These are phyloP conservation scores for Ceyx melanurus DNA, from an alignment of 2,113 vertebrate genomes.

Conservation along the genomic window DNA sequence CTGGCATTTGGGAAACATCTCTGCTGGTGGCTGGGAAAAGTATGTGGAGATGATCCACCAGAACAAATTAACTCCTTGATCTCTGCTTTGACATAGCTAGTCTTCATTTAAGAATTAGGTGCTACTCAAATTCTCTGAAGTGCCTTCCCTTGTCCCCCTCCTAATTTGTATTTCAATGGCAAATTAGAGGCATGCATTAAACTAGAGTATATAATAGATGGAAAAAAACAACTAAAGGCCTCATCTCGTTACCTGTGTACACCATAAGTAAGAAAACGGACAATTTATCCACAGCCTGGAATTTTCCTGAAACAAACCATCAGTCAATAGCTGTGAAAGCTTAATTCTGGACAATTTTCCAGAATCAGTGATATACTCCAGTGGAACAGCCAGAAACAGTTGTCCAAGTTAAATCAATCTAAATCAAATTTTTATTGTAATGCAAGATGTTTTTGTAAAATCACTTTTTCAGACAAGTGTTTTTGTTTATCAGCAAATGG, in stretches of 20 bases:
- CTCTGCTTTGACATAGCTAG: neutral
- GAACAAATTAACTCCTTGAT: slow-evolving; percentile 9
- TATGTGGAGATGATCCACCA: slow-evolving; percentile 10
- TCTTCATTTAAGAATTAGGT: neutral
- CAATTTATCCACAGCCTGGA: neutral
- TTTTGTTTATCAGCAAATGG: neutral
- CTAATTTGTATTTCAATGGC: neutral
- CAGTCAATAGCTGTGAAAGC: neutral
- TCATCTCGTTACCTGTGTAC: neutral
- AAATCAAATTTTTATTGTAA: neutral
- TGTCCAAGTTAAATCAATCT: neutral
- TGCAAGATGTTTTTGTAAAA: neutral
- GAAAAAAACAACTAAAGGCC: accelerated
- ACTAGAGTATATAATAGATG: neutral
- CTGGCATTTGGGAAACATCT: slow-evolving; percentile 44
- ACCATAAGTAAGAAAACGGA: neutral
- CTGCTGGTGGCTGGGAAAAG: neutral
- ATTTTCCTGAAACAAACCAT: neutral
- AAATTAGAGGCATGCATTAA: neutral
- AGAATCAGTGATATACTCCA: neutral
- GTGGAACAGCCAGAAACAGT: neutral
- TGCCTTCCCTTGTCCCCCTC: neutral
- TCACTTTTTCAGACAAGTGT: neutral
- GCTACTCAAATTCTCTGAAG: neutral
- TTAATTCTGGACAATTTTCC: neutral